phyloP scores from a whole-genome alignment of 2,113 vertebrate genomes.

The Syngnathoides biaculeatus region DNA sequence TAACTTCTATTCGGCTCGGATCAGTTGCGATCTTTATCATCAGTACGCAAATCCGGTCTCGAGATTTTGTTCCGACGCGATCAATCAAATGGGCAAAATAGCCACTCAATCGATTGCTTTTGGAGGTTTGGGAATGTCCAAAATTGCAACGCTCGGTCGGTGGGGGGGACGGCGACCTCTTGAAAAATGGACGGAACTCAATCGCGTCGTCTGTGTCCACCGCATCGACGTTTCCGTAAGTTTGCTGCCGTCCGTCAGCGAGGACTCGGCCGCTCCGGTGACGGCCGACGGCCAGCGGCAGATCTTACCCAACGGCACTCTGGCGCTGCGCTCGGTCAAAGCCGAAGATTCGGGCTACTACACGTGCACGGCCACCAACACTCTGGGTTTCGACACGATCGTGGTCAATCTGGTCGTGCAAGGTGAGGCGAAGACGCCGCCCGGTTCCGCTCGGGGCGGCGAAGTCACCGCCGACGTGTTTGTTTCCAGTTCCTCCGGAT shows the following conservation, averaged over 20 bases:
- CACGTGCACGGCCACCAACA: constrained; percentile 97
- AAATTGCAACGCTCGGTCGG: too few species aligned
- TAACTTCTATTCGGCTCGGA: too few species aligned
- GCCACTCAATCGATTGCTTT: too few species aligned
- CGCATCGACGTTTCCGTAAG: background rate
- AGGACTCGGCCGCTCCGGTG: constrained; percentile 88
- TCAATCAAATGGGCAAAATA: background rate
- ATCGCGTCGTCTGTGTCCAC: too few species aligned
- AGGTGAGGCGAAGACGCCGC: constrained; percentile 72
- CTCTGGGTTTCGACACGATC: constrained; percentile 95
- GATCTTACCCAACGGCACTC: constrained; percentile 87
- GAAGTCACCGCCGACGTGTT: constrained; percentile 18
- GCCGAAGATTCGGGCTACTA: constrained; percentile 97
- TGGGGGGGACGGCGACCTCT: too few species aligned
- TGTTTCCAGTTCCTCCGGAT: constrained; percentile 85
- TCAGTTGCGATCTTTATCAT: too few species aligned
- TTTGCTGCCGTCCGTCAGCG: constrained; percentile 67
- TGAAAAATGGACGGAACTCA: too few species aligned
- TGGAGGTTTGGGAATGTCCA: too few species aligned
- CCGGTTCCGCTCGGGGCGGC: too few species aligned
- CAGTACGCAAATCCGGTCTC: too few species aligned
- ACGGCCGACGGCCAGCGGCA: constrained; percentile 86
- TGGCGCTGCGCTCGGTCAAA: constrained; percentile 90
- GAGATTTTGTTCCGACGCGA: background rate
- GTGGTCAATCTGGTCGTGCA: constrained; percentile 96